Base-by-base conservation (phyloP, 2,113 vertebrate genomes). In the Bubalus kerabau region DNA sequence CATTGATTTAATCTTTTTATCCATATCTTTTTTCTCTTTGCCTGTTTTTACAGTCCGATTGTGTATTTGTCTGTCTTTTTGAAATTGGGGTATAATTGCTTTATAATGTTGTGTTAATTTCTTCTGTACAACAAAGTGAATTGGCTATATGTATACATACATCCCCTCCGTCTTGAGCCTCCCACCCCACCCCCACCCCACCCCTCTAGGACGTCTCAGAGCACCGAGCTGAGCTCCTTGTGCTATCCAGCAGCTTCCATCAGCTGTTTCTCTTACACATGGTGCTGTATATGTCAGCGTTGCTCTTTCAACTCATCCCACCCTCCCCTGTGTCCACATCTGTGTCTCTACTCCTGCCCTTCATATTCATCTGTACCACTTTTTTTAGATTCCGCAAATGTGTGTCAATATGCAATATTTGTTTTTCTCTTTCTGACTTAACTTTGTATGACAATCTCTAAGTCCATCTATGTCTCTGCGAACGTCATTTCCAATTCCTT, bases 201-300 rank as follows among this genome's bases (percentile, higher is more conserved):
- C 60, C 60, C 28, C 6, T 0, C 14, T 2, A 67, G 64, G 32
- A 9, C 8, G 0, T 67, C 32, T 10, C 32, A 67, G 64, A 19
- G 32, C 32, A 9, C 64, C 2, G 2, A 2, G 17, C 64, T 11
- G 64, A 21, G 17, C n/a, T 11, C 64, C n/a, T 11, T 21, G 32
- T 5, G 17, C 17, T 36, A 11, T 21, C 7, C 64, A 36, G 64
- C n/a, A 21, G 64, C n/a, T 36, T 71, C n/a, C n/a, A 21, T 21
- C 17, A 36, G 32, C n/a, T 21, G 4, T 36, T 40, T 40, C 0
- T 71, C 19, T 23, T 1, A 71, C 19, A 71, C 19, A 6, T 0
- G 67, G n/a, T 0, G 5, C n/a, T 71, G 10, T 23, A 1, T 21
- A 23, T 12, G n/a, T 40, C 67, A 23, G 10, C 9, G 5, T 6